Evolutionary conservation across 2,113 vertebrate species (phyloP), one percentile per base, ranked within the genome.

Genomic region (Dicentrarchus labrax): DNA sequence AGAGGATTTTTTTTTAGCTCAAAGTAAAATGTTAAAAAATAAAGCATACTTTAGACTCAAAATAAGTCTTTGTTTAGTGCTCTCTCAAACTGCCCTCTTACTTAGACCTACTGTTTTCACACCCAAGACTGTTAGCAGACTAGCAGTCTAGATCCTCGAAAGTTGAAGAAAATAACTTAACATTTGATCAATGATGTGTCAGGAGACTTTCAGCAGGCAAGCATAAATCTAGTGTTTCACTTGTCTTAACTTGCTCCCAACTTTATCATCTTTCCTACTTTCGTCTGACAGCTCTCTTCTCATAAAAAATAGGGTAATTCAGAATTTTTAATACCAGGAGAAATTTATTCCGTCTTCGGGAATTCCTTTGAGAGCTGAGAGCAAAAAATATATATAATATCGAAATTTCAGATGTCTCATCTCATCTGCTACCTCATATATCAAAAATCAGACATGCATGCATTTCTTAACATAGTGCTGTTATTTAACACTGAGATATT

Each of bases 141-240:
- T 30, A 30, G 48, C 2, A 13, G 13, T 64, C 47, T 38, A 4
- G 59, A 39, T 36, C 54, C 7, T 68, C 15, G 10, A 70, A 69
- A 65, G 38, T 13, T 17, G 41, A 48, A 54, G 21, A 78, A 61
- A 69, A 59, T 12, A 56, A 10, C 56, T 56, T 43, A 48, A 56
- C 39, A 70, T 60, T 66, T 12, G 36, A 72, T 78, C 6, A 64
- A 10, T 72, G 51, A 30, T 30, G 68, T 61, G 62, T 45, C 64
- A 17, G 21, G 65, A 75, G 81, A 74, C 51, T 41, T 75, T 59
- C 69, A 66, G 51, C 65, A 54, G 66, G 41, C 43, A 3, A 54
- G 54, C 39, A 60, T 53, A 41, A 65, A 65, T 80, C 54, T 2
- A 15, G 50, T 17, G 12, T 64, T 38, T 48, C 24, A 13, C 8